A percentile compares a stretch with the other conserved stretches of the same genome.
Evolutionary conservation across 2,888 invertebrate genomes (phyloP).

Genomic region (Microctonus hyperodae): DNA sequence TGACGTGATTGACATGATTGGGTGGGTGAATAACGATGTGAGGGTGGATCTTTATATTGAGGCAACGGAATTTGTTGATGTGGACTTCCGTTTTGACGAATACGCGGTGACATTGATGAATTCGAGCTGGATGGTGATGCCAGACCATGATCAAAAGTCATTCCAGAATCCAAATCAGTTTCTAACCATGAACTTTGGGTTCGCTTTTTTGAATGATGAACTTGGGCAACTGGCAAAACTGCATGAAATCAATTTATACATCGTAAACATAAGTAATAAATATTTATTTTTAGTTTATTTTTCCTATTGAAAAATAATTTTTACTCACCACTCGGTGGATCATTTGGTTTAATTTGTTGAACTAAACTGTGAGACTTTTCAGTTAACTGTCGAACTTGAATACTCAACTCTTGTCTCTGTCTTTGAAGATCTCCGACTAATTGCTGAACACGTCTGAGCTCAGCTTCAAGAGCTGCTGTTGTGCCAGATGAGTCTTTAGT

Average conservation of each 20-base stretch:
- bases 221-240: slow-evolving; percentile 46
- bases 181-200: slow-evolving; percentile 82
- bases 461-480: slow-evolving; percentile 78
- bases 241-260: background rate
- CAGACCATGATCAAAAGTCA: slow-evolving; percentile 76
- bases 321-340: slow-evolving; percentile 31
- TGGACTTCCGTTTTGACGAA: slow-evolving; percentile 45
- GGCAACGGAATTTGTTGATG: slow-evolving; percentile 40
- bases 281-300: background rate
- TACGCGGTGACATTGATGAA: slow-evolving; percentile 46
- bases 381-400: slow-evolving; percentile 84
- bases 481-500: slow-evolving; percentile 62
- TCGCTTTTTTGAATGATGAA: slow-evolving; percentile 65
- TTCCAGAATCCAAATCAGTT: slow-evolving; percentile 87
- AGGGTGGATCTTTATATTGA: slow-evolving; percentile 46
- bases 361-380: slow-evolving; percentile 78
- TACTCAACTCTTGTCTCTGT: slow-evolving; percentile 84
- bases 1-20: slow-evolving; percentile 28
- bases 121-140: slow-evolving; percentile 58
- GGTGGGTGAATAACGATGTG: slow-evolving; percentile 53
- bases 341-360: slow-evolving; percentile 67
- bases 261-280: background rate
- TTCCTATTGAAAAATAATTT: background rate
- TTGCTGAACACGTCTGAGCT: slow-evolving; percentile 82
- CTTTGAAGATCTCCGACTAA: slow-evolving; percentile 86